Conservation (phyloP, 1,140 invertebrate species). For the Cardiocondyla obscurior region DNA sequence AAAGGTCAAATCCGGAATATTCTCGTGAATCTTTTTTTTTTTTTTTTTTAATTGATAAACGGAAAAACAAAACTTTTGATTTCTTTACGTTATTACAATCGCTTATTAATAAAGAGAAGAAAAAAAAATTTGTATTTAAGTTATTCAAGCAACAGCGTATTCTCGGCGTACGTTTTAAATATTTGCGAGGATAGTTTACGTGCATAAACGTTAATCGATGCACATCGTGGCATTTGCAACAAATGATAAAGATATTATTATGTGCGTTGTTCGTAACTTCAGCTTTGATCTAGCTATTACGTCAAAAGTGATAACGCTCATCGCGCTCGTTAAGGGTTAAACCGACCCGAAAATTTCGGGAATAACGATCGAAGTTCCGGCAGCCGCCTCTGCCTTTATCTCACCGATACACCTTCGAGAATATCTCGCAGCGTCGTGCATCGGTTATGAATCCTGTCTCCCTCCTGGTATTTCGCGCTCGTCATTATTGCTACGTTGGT, state of each 20-base stretch:
- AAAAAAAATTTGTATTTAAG: neutral
- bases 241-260: neutral
- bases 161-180: neutral
- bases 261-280: neutral
- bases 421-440: neutral
- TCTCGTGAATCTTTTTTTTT: conserved; percentile 35
- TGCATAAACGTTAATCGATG: neutral
- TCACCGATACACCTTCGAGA: neutral
- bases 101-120: neutral
- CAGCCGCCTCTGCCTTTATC: neutral
- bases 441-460: conserved; percentile 10
- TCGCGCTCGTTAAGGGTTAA: neutral
- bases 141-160: neutral
- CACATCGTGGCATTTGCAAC: too few species aligned
- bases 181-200: neutral
- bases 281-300: neutral
- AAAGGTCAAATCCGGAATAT: conserved; percentile 26
- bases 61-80: neutral
- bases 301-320: neutral
- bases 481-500: conserved; percentile 19
- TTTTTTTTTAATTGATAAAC: conserved; percentile 8
- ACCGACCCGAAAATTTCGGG: neutral
- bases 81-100: neutral
- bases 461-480: conserved; percentile 35
- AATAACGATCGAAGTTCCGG: conserved; percentile 28